phyloP scores from a whole-genome alignment of 2,797 vertebrate genomes.

The Molothrus aeneus region DNA sequence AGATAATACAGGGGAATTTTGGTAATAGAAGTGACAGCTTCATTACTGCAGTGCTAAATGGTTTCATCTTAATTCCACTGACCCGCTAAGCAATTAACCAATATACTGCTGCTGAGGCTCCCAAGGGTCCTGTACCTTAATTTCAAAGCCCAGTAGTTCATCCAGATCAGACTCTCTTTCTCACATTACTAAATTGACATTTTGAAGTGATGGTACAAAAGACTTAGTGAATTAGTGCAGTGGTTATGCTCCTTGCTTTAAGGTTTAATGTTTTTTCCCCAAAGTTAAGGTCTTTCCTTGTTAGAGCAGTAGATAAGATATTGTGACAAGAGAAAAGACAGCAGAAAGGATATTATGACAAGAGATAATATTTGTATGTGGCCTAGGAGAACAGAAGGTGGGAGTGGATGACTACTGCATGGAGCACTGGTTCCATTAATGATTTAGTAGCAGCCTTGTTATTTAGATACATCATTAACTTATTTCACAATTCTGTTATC shows the following conservation, averaged over 20 bases:
- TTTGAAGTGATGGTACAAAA: background rate
- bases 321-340: background rate
- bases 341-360: background rate
- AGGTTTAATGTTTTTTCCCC: background rate
- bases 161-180: background rate
- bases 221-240: background rate
- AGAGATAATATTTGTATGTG: background rate
- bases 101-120: background rate
- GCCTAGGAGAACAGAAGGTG: slow-evolving; percentile 31
- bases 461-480: background rate
- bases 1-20: background rate
- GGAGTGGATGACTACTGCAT: slow-evolving; percentile 8
- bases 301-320: background rate
- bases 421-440: background rate
- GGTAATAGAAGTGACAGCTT: background rate
- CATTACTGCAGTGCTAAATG: background rate
- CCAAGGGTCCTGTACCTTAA: background rate
- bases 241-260: background rate
- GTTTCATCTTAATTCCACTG: background rate
- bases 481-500: background rate
- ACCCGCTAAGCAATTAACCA: background rate
- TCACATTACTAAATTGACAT: background rate
- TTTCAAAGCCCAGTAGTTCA: background rate
- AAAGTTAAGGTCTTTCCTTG: background rate
- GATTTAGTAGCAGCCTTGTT: background rate